phyloP scores from a whole-genome alignment of 2,797 vertebrate species.

The Syndactyla subalaris region DNA sequence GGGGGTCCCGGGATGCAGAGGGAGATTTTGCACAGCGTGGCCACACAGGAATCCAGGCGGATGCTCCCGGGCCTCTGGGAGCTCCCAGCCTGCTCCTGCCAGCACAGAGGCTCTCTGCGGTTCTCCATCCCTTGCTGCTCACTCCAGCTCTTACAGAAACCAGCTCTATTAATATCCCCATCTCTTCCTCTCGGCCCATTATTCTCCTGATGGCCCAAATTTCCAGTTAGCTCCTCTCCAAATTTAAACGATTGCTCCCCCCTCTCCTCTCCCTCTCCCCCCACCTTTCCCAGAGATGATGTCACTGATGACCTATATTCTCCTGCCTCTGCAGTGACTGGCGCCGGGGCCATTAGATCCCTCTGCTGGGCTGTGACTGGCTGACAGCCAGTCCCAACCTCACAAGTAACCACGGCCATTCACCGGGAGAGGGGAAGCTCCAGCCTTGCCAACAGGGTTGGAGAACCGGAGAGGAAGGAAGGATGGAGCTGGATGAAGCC shows the following conservation, averaged over 20 bases:
- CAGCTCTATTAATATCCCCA: conserved; percentile 58
- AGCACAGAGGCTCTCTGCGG: neutral
- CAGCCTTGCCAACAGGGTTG: neutral
- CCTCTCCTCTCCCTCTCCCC: neutral
- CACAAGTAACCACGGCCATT: conserved; percentile 47
- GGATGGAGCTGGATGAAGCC: neutral
- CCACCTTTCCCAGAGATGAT: conserved; percentile 58
- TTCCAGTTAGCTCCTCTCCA: conserved; percentile 70
- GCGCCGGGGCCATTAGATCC: conserved; percentile 71
- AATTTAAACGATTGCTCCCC: conserved; percentile 50
- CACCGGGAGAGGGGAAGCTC: conserved; percentile 28
- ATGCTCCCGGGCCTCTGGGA: neutral
- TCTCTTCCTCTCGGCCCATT: conserved; percentile 39
- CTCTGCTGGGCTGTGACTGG: conserved; percentile 66
- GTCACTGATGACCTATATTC: conserved; percentile 59
- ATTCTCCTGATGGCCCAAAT: conserved; percentile 53
- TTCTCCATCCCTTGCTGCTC: neutral
- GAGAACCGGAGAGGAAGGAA: neutral
- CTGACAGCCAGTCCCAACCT: conserved; percentile 74
- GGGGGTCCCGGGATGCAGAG: neutral
- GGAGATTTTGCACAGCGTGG: neutral
- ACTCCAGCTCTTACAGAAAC: conserved; percentile 55
- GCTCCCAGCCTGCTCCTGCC: neutral
- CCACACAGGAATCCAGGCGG: neutral
- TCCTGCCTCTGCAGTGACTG: conserved; percentile 54